Evolutionary conservation across 2,113 vertebrate genomes (phyloP).

Genomic region (Glareola pratincola): DNA sequence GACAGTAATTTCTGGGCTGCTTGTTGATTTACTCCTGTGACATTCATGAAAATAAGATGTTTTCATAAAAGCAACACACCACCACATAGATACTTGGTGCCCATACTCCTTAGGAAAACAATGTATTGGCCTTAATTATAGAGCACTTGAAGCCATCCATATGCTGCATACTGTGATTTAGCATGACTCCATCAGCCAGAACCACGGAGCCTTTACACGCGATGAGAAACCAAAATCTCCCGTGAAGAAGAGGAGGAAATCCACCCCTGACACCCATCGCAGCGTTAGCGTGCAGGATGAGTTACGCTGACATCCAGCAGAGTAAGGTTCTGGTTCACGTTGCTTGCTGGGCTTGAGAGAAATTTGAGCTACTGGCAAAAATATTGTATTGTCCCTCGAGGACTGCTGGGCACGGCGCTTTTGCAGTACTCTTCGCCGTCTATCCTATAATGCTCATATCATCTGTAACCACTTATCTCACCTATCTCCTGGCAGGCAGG

Average conservation of each 20-base stretch:
- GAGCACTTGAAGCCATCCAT: background rate
- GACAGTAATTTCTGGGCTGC: background rate
- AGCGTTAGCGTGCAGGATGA: background rate
- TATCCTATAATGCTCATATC: background rate
- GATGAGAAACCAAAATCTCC: background rate
- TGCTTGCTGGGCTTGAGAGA: background rate
- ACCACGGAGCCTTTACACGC: background rate
- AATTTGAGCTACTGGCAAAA: conserved; percentile 2
- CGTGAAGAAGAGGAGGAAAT: background rate
- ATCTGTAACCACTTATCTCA: conserved; percentile 20
- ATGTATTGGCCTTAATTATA: background rate
- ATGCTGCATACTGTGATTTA: background rate
- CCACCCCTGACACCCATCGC: background rate
- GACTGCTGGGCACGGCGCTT: background rate
- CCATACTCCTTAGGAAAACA: background rate
- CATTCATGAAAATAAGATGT: background rate
- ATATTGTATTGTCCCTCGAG: background rate
- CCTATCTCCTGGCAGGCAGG: background rate
- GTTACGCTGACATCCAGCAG: background rate
- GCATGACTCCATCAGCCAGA: background rate
- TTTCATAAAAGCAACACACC: background rate
- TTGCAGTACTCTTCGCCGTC: background rate
- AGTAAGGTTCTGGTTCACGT: background rate
- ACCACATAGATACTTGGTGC: background rate
- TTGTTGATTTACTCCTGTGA: background rate